Percentiles rank a stretch among this genome's conserved stretches.
These are phyloP conservation scores for Cerastis rubricosa DNA, from an alignment of 2,888 invertebrate species.

Conservation along the genomic window DNA sequence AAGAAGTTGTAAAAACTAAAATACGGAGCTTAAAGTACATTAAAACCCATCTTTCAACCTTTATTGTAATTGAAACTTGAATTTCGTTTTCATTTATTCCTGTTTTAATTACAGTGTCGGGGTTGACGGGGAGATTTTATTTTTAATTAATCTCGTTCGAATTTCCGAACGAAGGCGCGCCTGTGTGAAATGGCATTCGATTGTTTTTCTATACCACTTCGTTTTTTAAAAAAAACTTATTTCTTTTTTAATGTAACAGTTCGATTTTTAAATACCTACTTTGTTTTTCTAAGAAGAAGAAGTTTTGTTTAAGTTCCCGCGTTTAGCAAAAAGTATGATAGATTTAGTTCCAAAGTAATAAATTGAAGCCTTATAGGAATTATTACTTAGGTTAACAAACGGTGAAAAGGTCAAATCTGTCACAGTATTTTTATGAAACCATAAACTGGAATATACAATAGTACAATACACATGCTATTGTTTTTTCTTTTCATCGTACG, in stretches of 20 bases:
- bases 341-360: not conserved
- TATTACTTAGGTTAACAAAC: not conserved
- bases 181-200: constrained; percentile 70
- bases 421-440: constrained; percentile 1
- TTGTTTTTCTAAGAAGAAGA: constrained; percentile 21
- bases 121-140: constrained; percentile 77
- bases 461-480: not conserved
- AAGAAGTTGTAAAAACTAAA: constrained; percentile 70
- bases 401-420: not conserved
- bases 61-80: constrained; percentile 76
- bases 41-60: constrained; percentile 67
- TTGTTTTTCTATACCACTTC: constrained; percentile 66
- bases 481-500: not conserved
- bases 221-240: constrained; percentile 18
- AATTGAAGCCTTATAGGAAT: not conserved
- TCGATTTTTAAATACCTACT: not conserved
- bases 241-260: constrained; percentile 26
- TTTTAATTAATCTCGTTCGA: constrained; percentile 83
- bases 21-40: constrained; percentile 67
- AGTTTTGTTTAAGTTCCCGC: constrained; percentile 1
- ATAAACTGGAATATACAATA: not conserved
- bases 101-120: constrained; percentile 78
- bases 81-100: constrained; percentile 80
- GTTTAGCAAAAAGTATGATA: not conserved
- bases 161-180: constrained; percentile 64